A percentile compares a stretch with the other conserved stretches of the same genome.
Conservation (phyloP, 2,888 invertebrate species). For the Sepiola atlantica region DNA sequence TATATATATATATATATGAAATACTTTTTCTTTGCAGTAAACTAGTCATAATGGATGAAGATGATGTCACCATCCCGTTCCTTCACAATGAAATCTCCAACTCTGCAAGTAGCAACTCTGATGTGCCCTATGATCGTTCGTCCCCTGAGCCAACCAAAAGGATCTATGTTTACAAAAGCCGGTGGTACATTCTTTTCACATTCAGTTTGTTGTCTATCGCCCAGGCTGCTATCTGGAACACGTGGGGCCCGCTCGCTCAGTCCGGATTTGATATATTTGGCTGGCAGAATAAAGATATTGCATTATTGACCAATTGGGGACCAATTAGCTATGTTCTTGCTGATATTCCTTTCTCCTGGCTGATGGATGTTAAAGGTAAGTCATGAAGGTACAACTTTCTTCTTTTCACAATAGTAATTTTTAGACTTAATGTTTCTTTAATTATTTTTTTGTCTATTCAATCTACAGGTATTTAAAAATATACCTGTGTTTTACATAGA, state of each 20-base stretch:
- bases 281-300: constrained; percentile 60
- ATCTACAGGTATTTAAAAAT: too few relatives aligned
- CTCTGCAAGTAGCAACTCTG: neutral
- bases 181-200: constrained; percentile 62
- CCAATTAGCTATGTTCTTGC: constrained; percentile 60
- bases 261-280: constrained; percentile 60
- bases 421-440: too few relatives aligned
- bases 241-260: constrained; percentile 62
- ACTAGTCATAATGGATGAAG: neutral
- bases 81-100: neutral
- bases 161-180: constrained; percentile 57
- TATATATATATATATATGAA: constrained; percentile 24
- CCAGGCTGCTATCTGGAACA: constrained; percentile 63
- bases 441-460: too few relatives aligned
- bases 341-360: constrained; percentile 60
- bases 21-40: neutral
- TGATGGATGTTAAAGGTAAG: constrained; percentile 64
- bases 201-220: constrained; percentile 57
- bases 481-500: too few relatives aligned
- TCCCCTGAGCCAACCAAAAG: neutral
- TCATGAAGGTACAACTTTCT: neutral
- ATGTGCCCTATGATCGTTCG: neutral
- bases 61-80: neutral
- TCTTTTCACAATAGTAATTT: too few relatives aligned
- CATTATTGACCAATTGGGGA: constrained; percentile 63